phyloP scores from a whole-genome alignment of 2,113 vertebrate genomes.

The Scalopus aquaticus region DNA sequence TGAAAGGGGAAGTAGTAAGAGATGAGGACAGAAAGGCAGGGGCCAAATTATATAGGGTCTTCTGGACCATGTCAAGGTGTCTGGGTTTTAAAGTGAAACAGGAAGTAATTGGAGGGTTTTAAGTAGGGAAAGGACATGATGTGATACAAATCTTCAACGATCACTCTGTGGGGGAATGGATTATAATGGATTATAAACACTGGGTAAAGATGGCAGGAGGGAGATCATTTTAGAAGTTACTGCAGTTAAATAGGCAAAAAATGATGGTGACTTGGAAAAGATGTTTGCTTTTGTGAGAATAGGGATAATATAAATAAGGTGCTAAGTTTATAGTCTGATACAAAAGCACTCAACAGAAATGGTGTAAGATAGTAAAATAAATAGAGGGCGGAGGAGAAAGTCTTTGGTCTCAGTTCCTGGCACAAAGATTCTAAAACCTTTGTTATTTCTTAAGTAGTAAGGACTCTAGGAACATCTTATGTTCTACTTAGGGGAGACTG shows the following conservation, averaged over 20 bases:
- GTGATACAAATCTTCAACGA: background rate
- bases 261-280: conserved; percentile 20
- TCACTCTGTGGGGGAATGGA: background rate
- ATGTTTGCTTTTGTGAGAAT: conserved; percentile 10
- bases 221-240: background rate
- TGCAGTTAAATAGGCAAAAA: conserved; percentile 22
- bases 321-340: background rate
- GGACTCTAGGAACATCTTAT: background rate
- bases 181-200: background rate
- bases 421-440: background rate
- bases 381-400: background rate
- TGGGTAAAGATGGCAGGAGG: background rate
- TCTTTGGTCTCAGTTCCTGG: background rate
- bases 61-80: background rate
- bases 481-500: background rate
- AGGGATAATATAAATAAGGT: conserved; percentile 26
- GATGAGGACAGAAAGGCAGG: background rate
- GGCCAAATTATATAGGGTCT: background rate
- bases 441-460: background rate
- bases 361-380: background rate
- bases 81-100: conserved; percentile 2
- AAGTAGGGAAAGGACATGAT: background rate
- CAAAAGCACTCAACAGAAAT: background rate
- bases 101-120: background rate
- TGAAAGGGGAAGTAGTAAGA: background rate